phyloP scores from a whole-genome alignment of 2,888 invertebrate species.

The Drosophila limbata region DNA sequence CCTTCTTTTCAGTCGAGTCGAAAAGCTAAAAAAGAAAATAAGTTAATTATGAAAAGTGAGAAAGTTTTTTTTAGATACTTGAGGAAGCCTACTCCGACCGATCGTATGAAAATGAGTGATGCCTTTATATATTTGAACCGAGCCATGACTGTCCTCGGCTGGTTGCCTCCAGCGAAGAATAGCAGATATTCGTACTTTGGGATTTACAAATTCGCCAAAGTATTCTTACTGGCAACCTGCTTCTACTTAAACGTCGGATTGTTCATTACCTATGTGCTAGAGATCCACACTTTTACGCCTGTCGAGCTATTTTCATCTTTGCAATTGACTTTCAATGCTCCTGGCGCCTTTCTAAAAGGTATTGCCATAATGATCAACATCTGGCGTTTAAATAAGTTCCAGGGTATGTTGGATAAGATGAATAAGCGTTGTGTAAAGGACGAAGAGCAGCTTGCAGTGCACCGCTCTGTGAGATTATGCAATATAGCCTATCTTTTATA shows the following conservation, averaged over 20 bases:
- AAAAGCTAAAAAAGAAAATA: background rate
- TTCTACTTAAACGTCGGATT: slow-evolving; percentile 40
- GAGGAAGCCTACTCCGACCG: slow-evolving; percentile 20
- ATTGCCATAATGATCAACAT: slow-evolving; percentile 10
- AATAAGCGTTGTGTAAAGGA: slow-evolving; percentile 26
- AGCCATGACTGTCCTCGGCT: slow-evolving; percentile 36
- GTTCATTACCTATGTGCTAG: slow-evolving; percentile 25
- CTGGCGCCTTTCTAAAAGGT: slow-evolving; percentile 36
- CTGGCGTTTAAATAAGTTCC: slow-evolving; percentile 29
- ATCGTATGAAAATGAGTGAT: slow-evolving; percentile 42
- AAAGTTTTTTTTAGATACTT: slow-evolving; percentile 37
- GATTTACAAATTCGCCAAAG: slow-evolving; percentile 18
- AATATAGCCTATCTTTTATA: slow-evolving; percentile 43
- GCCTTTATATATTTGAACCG: slow-evolving; percentile 36
- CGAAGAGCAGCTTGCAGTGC: slow-evolving; percentile 36
- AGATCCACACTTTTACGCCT: slow-evolving; percentile 47
- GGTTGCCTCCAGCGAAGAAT: slow-evolving; percentile 19
- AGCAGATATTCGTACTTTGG: background rate
- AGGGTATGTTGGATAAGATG: slow-evolving; percentile 27
- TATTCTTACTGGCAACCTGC: slow-evolving; percentile 13
- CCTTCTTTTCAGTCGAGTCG: background rate
- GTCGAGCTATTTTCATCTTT: slow-evolving; percentile 59
- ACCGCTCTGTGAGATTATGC: slow-evolving; percentile 31
- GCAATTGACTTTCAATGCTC: slow-evolving; percentile 41
- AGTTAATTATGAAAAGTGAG: background rate